Conservation (phyloP, 2,797 vertebrate genomes). For the Podarcis siculus region DNA sequence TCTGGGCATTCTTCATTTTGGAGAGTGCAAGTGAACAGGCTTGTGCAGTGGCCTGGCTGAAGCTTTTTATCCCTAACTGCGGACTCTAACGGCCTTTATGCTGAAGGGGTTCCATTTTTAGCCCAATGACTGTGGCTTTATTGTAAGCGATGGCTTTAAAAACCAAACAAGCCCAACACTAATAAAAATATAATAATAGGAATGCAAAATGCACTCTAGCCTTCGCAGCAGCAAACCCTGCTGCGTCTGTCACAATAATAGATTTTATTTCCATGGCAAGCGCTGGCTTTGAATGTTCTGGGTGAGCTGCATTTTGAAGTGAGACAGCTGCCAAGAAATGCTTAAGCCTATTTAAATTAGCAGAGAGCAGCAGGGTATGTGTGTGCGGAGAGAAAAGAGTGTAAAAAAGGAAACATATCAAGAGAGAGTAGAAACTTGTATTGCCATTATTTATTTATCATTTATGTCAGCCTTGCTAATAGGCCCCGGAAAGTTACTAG, state of each 20-base stretch:
- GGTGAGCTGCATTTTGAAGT: constrained; percentile 10
- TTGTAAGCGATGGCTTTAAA: not conserved
- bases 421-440: constrained; percentile 7
- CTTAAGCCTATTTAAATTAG: not conserved
- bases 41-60: not conserved
- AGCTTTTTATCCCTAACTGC: not conserved
- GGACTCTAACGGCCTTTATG: not conserved
- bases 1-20: not conserved
- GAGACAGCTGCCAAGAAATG: constrained; percentile 17
- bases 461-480: constrained; percentile 18
- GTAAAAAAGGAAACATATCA: not conserved
- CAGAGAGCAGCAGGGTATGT: not conserved
- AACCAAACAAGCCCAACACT: not conserved
- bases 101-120: not conserved
- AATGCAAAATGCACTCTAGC: constrained; percentile 33
- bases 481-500: not conserved
- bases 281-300: constrained; percentile 45
- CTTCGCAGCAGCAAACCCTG: constrained; percentile 51
- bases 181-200: constrained; percentile 31
- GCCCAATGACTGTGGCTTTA: not conserved
- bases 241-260: constrained; percentile 56
- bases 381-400: not conserved
- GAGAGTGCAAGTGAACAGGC: not conserved
- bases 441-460: constrained; percentile 8
- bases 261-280: constrained; percentile 57